phyloP scores from a whole-genome alignment of 2,888 invertebrate genomes.

The Sphaerophoria rueppellii region DNA sequence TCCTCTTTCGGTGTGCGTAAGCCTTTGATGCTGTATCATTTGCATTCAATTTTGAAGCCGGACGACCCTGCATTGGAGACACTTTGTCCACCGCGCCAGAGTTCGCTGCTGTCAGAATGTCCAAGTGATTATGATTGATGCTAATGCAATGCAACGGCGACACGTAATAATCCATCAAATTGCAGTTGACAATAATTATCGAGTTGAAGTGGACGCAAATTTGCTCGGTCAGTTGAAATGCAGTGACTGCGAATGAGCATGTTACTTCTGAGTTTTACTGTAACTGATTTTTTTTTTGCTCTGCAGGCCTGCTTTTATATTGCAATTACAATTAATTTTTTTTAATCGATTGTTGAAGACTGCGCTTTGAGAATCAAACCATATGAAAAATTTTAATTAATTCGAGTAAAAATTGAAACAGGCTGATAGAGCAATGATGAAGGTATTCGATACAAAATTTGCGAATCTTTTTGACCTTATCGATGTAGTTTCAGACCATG shows the following conservation, averaged over 20 bases:
- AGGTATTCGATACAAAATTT: too few relatives aligned
- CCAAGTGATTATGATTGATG: conserved; percentile 71
- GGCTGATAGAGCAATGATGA: too few relatives aligned
- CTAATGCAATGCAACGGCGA: conserved; percentile 69
- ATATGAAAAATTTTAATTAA: too few relatives aligned
- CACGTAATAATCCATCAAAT: conserved; percentile 72
- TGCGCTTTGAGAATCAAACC: too few relatives aligned
- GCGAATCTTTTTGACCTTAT: too few relatives aligned
- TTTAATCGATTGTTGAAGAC: too few relatives aligned
- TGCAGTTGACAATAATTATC: conserved; percentile 71
- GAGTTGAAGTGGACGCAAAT: conserved; percentile 65
- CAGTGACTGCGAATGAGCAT: neutral
- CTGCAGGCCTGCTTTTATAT: too few relatives aligned
- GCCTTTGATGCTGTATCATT: neutral
- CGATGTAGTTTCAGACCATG: too few relatives aligned
- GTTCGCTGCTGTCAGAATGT: conserved; percentile 30
- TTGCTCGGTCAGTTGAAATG: conserved; percentile 49
- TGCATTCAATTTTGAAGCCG: conserved; percentile 17
- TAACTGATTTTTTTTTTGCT: too few relatives aligned
- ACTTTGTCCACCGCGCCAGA: conserved; percentile 2
- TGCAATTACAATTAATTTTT: too few relatives aligned
- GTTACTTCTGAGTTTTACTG: conserved; percentile 57
- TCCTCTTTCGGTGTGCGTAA: neutral
- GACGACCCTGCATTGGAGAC: neutral
- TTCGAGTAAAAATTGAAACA: too few relatives aligned